phyloP scores from a whole-genome alignment of 2,797 vertebrate genomes.

The Pachyuromys duprasi region DNA sequence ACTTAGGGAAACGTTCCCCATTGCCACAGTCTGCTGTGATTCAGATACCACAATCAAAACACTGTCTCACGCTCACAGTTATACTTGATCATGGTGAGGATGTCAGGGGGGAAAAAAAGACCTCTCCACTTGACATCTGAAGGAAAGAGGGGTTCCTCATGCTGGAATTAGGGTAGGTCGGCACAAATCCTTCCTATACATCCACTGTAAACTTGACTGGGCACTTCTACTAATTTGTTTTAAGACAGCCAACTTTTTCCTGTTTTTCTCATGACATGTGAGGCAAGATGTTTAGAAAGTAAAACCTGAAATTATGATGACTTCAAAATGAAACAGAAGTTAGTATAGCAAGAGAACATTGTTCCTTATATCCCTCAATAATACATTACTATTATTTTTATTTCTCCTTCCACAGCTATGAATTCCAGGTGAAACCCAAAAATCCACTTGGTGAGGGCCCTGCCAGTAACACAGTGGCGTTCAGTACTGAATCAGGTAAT shows the following conservation, averaged over 20 bases:
- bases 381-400: conserved; percentile 57
- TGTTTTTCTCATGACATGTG: conserved; percentile 40
- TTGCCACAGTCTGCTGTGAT: background rate
- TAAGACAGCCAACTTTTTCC: background rate
- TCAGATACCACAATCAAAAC: background rate
- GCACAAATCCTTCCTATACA: background rate
- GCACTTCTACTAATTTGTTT: conserved; percentile 17
- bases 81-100: background rate
- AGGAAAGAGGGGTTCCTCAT: background rate
- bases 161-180: background rate
- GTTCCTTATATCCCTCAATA: conserved; percentile 9
- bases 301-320: background rate
- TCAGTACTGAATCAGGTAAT: conserved; percentile 98
- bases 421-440: conserved; percentile 95
- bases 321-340: conserved; percentile 32
- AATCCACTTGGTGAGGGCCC: conserved; percentile 96
- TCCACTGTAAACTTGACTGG: background rate
- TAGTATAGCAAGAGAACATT: background rate
- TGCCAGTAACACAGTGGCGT: conserved; percentile 92
- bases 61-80: background rate
- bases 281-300: conserved; percentile 24
- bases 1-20: background rate
- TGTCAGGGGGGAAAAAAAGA: background rate
- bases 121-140: background rate
- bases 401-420: conserved; percentile 90